phyloP scores from a whole-genome alignment of 2,113 vertebrate genomes.

The Hassar affinis region DNA sequence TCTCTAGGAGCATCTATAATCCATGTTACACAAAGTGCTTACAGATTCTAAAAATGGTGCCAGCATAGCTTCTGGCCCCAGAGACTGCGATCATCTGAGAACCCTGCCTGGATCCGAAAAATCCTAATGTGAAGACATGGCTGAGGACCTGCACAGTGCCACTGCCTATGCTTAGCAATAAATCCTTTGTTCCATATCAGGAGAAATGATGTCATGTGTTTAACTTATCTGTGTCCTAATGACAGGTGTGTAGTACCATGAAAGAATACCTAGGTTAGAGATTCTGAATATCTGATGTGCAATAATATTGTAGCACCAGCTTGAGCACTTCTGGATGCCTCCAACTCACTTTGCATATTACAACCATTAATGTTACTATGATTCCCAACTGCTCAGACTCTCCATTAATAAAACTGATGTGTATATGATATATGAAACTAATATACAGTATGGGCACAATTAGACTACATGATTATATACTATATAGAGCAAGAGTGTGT shows the following conservation, averaged over 20 bases:
- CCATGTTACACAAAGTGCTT: neutral
- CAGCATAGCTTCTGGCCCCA: constrained; percentile 32
- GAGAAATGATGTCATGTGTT: neutral
- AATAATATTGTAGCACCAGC: neutral
- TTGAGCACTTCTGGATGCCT: neutral
- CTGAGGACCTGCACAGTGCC: neutral
- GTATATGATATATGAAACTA: neutral
- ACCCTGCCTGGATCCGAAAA: neutral
- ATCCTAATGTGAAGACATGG: constrained; percentile 14
- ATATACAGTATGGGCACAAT: neutral
- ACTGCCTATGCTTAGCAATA: neutral
- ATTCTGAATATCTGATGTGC: neutral
- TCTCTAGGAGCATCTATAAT: constrained; percentile 34
- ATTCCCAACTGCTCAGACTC: neutral
- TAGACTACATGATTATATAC: neutral
- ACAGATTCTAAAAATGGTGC: constrained; percentile 23
- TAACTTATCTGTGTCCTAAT: neutral
- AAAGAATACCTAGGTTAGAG: neutral
- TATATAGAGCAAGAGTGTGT: too few species aligned
- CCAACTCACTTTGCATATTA: neutral
- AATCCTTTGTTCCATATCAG: constrained; percentile 6
- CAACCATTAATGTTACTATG: neutral
- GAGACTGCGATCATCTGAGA: constrained; percentile 3
- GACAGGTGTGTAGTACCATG: neutral
- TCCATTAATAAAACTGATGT: neutral